Evolutionary conservation across 2,888 invertebrate genomes (phyloP).

Genomic region (Agrochola macilenta): DNA sequence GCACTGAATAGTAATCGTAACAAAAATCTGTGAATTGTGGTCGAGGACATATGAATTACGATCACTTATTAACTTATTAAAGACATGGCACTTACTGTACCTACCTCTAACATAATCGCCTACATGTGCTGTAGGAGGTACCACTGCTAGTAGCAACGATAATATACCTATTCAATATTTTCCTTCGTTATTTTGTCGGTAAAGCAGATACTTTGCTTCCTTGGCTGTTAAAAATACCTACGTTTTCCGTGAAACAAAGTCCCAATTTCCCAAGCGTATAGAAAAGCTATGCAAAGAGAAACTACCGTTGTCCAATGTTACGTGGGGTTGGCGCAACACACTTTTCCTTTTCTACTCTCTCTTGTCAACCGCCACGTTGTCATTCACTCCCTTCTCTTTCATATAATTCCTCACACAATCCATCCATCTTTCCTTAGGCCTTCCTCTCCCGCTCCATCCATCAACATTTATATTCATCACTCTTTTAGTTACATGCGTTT

Average conservation of each 20-base stretch:
- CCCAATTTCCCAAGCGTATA: slow-evolving; percentile 33
- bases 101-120: slow-evolving; percentile 13
- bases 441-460: no score
- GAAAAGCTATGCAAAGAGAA: slow-evolving; percentile 54
- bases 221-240: slow-evolving; percentile 26
- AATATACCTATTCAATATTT: slow-evolving; percentile 20
- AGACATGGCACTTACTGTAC: slow-evolving; percentile 44
- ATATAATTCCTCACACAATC: no score
- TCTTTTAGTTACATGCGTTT: no score
- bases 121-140: slow-evolving; percentile 7
- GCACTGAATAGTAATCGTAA: slow-evolving; percentile 45
- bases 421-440: no score
- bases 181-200: slow-evolving; percentile 1
- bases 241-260: slow-evolving; percentile 36
- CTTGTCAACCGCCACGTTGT: no score
- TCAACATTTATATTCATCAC: no score
- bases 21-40: slow-evolving; percentile 52
- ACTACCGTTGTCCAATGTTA: not conserved
- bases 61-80: slow-evolving; percentile 61
- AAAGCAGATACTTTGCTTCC: slow-evolving; percentile 7
- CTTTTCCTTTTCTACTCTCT: no score
- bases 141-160: not conserved
- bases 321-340: no score
- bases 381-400: no score
- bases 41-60: slow-evolving; percentile 59